Conservation (phyloP, 2,797 vertebrate species). For the Alauda arvensis region DNA sequence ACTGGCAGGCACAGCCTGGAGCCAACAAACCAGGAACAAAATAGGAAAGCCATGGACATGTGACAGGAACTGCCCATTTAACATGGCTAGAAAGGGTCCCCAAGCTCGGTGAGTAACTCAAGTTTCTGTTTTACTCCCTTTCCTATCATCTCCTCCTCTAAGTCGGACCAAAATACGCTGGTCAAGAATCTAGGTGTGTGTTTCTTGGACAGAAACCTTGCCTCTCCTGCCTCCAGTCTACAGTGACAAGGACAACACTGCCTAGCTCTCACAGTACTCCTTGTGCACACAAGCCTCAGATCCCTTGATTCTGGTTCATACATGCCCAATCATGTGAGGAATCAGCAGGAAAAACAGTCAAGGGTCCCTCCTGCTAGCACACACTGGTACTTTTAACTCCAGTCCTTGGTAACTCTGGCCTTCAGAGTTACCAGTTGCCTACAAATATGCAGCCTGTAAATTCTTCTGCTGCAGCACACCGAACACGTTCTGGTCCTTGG, state of each 20-base stretch:
- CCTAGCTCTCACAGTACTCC: not conserved
- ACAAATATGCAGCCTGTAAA: not conserved
- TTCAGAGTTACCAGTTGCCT: not conserved
- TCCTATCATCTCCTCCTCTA: not conserved
- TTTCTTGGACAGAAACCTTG: not conserved
- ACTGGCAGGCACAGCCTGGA: not conserved
- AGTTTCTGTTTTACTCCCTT: not conserved
- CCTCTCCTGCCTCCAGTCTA: not conserved
- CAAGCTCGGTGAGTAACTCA: fast-evolving
- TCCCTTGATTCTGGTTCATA: fast-evolving
- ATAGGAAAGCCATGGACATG: fast-evolving
- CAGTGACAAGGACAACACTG: fast-evolving
- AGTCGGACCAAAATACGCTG: not conserved
- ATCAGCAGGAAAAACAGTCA: not conserved
- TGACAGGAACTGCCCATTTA: not conserved
- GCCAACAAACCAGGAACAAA: not conserved
- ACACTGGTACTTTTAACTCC: not conserved
- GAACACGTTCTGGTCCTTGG: fast-evolving
- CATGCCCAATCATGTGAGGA: fast-evolving
- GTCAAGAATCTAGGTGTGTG: not conserved
- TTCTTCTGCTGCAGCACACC: fast-evolving
- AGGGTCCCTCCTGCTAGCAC: not conserved
- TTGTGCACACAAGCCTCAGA: fast-evolving
- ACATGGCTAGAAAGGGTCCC: not conserved
- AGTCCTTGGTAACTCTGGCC: not conserved